A percentile compares a stretch with the other conserved stretches of the same genome.
phyloP scores from a whole-genome alignment of 1,140 invertebrate genomes.

The Stegodyphus dumicola region DNA sequence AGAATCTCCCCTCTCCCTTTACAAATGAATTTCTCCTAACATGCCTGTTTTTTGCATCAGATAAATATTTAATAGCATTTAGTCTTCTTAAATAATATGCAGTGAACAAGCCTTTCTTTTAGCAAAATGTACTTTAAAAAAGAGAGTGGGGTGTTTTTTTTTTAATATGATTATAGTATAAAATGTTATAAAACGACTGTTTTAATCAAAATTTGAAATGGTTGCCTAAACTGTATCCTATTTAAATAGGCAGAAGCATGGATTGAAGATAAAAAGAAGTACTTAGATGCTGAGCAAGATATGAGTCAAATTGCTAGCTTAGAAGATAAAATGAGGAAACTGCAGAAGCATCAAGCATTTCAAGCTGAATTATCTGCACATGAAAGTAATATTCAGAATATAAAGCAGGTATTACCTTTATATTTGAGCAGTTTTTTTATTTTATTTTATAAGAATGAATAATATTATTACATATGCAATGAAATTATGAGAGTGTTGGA shows the following conservation, averaged over 20 bases:
- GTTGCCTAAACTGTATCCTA: background rate
- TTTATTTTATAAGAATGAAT: background rate
- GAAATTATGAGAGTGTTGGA: background rate
- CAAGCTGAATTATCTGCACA: conserved; percentile 94
- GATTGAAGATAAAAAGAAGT: conserved; percentile 94
- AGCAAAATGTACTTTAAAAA: background rate
- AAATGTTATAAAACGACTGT: background rate
- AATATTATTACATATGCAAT: background rate
- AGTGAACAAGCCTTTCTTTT: too few species aligned
- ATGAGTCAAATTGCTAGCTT: conserved; percentile 71
- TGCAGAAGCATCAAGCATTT: conserved; percentile 98
- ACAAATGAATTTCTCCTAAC: too few species aligned
- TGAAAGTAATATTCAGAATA: conserved; percentile 84
- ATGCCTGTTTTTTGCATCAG: too few species aligned
- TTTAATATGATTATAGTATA: background rate
- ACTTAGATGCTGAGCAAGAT: conserved; percentile 81
- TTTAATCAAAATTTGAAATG: background rate
- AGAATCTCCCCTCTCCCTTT: too few species aligned
- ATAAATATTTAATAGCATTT: too few species aligned
- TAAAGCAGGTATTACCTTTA: conserved; percentile 73
- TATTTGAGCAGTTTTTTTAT: background rate
- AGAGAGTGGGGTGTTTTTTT: background rate
- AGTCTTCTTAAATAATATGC: too few species aligned
- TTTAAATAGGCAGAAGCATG: conserved; percentile 79
- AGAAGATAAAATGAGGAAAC: conserved; percentile 82